Conservation (phyloP, 2,797 vertebrate genomes). For the Vultur gryphus region DNA sequence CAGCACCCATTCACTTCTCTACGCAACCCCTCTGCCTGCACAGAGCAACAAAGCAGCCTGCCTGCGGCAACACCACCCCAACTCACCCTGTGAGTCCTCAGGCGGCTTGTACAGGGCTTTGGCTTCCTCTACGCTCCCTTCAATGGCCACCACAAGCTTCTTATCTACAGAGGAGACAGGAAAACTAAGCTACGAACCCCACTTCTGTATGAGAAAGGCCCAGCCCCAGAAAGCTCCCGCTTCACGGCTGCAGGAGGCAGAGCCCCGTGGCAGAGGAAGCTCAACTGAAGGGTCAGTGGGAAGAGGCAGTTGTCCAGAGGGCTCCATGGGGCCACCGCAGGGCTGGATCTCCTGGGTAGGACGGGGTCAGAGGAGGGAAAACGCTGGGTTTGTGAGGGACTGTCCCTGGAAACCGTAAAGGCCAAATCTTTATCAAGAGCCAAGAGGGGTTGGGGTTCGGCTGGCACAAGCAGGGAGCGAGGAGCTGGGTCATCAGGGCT, state of each 20-base stretch:
- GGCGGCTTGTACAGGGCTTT: constrained; percentile 94
- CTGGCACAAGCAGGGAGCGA: neutral
- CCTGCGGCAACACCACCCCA: neutral
- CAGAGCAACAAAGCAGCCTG: neutral
- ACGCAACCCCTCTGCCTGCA: neutral
- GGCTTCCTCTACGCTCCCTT: constrained; percentile 95
- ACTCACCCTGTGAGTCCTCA: constrained; percentile 93
- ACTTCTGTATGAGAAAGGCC: neutral
- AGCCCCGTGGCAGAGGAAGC: neutral
- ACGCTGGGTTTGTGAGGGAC: neutral
- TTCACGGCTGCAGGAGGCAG: neutral
- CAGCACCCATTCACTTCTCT: neutral
- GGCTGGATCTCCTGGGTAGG: neutral
- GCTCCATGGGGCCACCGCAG: accelerated
- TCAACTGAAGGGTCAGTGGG: neutral
- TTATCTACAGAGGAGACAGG: constrained; percentile 77
- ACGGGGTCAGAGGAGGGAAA: neutral
- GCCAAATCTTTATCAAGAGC: neutral
- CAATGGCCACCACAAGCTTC: constrained; percentile 86
- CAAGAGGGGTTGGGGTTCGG: neutral
- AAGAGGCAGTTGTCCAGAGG: neutral
- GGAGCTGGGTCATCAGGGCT: neutral
- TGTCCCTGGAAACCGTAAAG: neutral
- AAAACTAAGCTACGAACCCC: neutral
- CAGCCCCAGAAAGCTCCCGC: neutral